These are phyloP conservation scores for Parnassius orleans DNA, from an alignment of 2,888 invertebrate genomes.

Conservation along the genomic window DNA sequence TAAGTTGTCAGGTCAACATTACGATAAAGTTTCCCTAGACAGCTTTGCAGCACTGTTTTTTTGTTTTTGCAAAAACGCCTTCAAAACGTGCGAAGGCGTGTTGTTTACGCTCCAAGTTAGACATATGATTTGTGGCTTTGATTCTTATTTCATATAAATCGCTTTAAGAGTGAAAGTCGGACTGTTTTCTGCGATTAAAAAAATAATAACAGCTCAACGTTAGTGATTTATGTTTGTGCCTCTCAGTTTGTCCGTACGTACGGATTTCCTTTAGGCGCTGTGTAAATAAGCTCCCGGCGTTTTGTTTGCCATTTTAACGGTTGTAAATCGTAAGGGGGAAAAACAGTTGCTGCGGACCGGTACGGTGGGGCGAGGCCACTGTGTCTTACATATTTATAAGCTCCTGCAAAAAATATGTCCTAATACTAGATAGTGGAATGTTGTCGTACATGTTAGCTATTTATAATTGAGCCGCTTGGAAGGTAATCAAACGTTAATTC, in stretches of 20 bases:
- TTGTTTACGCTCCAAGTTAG: conserved; percentile 48
- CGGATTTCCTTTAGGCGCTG: conserved; percentile 67
- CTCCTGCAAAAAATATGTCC: conserved; percentile 28
- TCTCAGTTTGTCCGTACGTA: conserved; percentile 59
- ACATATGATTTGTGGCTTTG: conserved; percentile 52
- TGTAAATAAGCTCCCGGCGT: conserved; percentile 68
- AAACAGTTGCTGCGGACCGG: conserved; percentile 42
- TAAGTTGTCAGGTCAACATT: conserved; percentile 74
- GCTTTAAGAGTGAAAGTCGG: conserved; percentile 29
- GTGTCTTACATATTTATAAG: conserved; percentile 52
- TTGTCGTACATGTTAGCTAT: conserved; percentile 20
- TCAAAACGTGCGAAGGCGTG: conserved; percentile 49
- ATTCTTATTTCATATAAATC: conserved; percentile 33
- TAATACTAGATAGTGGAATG: conserved; percentile 22
- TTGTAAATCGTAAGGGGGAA: conserved; percentile 63
- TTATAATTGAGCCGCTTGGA: conserved; percentile 17
- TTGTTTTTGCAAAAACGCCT: conserved; percentile 54
- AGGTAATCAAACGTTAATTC: conserved; percentile 1
- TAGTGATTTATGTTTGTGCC: conserved; percentile 70
- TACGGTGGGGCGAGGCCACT: conserved; percentile 39
- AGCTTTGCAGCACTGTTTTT: conserved; percentile 55
- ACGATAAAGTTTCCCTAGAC: conserved; percentile 58
- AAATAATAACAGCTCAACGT: conserved; percentile 65
- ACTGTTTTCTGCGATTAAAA: conserved; percentile 57
- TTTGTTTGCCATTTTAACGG: conserved; percentile 68